phyloP scores from a whole-genome alignment of 1,140 invertebrate genomes.

The Diorhabda carinulata region DNA sequence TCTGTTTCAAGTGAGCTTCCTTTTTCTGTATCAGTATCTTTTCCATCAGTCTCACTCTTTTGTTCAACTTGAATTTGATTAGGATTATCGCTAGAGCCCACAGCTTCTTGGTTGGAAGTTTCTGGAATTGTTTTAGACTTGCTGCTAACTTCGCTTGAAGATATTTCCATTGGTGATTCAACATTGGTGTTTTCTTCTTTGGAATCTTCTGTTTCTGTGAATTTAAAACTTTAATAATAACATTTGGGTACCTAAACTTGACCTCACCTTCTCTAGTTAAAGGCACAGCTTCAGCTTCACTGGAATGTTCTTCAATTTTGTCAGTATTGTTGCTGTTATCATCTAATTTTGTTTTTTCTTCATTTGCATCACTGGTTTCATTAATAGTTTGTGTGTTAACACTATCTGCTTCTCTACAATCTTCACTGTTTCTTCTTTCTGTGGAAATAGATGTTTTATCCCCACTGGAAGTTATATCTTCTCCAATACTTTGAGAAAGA shows the following conservation, averaged over 20 bases:
- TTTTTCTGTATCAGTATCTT: conserved; percentile 7
- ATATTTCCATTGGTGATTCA: neutral
- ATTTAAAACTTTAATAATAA: neutral
- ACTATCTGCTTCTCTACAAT: neutral
- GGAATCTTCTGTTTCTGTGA: neutral
- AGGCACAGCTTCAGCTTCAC: neutral
- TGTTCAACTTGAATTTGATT: neutral
- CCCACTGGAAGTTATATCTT: neutral
- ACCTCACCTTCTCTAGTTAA: neutral
- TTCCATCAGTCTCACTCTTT: neutral
- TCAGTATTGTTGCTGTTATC: too few relatives aligned
- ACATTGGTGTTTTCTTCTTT: neutral
- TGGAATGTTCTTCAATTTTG: too few relatives aligned
- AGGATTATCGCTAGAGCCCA: neutral
- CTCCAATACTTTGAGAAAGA: neutral
- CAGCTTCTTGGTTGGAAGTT: neutral
- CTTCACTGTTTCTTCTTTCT: neutral
- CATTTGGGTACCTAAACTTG: neutral
- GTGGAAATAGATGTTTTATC: neutral
- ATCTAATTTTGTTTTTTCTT: neutral
- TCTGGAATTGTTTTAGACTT: neutral
- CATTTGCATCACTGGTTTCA: neutral
- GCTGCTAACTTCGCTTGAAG: neutral
- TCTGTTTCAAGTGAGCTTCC: neutral
- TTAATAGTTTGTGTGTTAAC: neutral